Evolutionary conservation across 2,888 invertebrate genomes (phyloP), one percentile per base, ranked within the genome.

Genomic region (Leistus spinibarbis): DNA sequence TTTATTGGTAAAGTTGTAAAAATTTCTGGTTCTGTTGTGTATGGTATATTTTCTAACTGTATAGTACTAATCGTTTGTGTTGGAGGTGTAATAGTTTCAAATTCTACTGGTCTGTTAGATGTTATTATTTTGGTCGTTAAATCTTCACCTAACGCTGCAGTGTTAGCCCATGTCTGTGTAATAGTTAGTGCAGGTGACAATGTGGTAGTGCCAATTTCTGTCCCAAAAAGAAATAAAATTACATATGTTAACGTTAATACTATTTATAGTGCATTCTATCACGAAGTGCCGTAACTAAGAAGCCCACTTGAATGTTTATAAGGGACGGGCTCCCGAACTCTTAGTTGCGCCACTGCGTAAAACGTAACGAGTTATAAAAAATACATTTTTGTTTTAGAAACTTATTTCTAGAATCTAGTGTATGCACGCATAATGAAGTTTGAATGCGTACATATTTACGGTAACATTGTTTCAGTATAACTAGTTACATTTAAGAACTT

Each of bases 141-240:
- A 56, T 20, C 57, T 67, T 62, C 67, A 68, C 53, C 54, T 40
- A 17, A n/a, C 16, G 74, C 67, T 60, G 53, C 20, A 16, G 54
- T 54, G 62, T 67, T 76, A 70, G 73, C 60, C 73, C 27, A 60
- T 73, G 67, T 73, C 73, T 23, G 17, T 72, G 64, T 22, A 22
- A 83, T 84, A 77, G 84, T 85, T 85, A 85, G 84, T 85, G 85
- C 83, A 82, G 83, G 83, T 79, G 84, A 27, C 20, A 64, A 81
- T 82, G 85, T 85, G 81, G 83, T 81, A 79, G 81, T 81, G 79
- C 81, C 85, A 83, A 82, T 82, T 84, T 86, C 86, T 85, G 84
- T 85, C 67, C 66, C 73, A 67, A 73, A 67, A 73, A 73, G 60
- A 73, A 73, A 72, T 56, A 72, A 71, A 73, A 73, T 67, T 67